A percentile compares a stretch with the other conserved stretches of the same genome.
Evolutionary conservation across 2,888 invertebrate species (phyloP).

Genomic region (Epistrophe grossulariae): DNA sequence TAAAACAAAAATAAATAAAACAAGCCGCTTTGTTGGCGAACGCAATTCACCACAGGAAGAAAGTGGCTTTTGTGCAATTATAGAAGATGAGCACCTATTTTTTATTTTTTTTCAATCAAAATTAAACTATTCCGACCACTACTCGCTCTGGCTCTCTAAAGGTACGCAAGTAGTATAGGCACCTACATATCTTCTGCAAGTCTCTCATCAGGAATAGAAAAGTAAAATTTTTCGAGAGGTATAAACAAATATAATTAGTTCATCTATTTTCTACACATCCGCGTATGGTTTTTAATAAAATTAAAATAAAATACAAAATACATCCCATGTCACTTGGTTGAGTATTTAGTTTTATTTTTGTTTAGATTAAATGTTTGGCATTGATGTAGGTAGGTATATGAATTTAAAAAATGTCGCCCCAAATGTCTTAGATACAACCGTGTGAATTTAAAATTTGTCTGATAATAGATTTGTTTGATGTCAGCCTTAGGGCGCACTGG

Average conservation of each 20-base stretch:
- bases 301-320: background rate
- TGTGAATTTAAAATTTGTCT: no score
- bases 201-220: slow-evolving; percentile 25
- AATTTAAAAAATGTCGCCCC: no score
- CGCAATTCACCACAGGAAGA: slow-evolving; percentile 36
- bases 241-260: slow-evolving; percentile 54
- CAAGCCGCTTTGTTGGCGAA: slow-evolving; percentile 39
- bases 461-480: no score
- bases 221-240: slow-evolving; percentile 7
- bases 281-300: slow-evolving; percentile 24
- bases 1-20: slow-evolving; percentile 8
- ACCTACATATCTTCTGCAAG: background rate
- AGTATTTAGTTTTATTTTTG: background rate
- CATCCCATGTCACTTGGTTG: background rate
- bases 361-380: no score
- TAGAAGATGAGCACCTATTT: slow-evolving; percentile 19
- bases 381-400: no score
- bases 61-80: slow-evolving; percentile 51
- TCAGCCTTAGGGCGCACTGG: no score
- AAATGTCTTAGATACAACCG: no score
- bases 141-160: background rate
- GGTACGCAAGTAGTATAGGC: background rate
- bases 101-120: background rate
- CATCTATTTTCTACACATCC: slow-evolving; percentile 59
- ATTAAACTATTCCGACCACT: background rate